These are phyloP conservation scores for Anser brachyrhynchus DNA, from an alignment of 2,113 vertebrate genomes.

Conservation along the genomic window DNA sequence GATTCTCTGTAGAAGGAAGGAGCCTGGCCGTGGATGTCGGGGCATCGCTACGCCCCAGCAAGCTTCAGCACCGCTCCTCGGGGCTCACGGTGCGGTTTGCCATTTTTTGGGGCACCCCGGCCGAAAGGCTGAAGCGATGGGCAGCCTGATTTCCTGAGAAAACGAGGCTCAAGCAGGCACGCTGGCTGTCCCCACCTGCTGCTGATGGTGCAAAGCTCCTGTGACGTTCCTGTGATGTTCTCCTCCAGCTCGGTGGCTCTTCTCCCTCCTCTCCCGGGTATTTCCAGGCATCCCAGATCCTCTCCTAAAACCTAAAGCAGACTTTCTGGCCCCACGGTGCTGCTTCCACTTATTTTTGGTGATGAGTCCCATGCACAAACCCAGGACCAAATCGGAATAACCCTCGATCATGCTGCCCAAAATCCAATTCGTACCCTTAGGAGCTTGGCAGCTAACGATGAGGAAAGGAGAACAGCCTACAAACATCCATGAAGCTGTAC, in stretches of 20 bases:
- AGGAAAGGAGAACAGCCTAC: neutral
- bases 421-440: neutral
- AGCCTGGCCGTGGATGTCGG: neutral
- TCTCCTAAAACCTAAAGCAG: neutral
- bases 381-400: neutral
- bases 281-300: neutral
- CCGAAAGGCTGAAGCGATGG: neutral
- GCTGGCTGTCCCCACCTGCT: neutral
- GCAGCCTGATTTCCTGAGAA: neutral
- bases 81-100: rapidly evolving
- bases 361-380: neutral
- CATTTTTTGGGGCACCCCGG: neutral
- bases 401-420: neutral
- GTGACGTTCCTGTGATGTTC: neutral
- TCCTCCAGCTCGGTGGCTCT: neutral
- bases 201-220: neutral
- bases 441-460: neutral
- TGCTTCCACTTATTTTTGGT: neutral
- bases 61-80: neutral
- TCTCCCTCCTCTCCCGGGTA: neutral
- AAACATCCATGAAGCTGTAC: neutral
- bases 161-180: neutral
- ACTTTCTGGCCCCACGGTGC: neutral
- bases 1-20: neutral
- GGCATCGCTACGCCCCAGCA: neutral